These are phyloP conservation scores for Orius laevigatus DNA, from an alignment of 1,140 invertebrate species.

Conservation along the genomic window DNA sequence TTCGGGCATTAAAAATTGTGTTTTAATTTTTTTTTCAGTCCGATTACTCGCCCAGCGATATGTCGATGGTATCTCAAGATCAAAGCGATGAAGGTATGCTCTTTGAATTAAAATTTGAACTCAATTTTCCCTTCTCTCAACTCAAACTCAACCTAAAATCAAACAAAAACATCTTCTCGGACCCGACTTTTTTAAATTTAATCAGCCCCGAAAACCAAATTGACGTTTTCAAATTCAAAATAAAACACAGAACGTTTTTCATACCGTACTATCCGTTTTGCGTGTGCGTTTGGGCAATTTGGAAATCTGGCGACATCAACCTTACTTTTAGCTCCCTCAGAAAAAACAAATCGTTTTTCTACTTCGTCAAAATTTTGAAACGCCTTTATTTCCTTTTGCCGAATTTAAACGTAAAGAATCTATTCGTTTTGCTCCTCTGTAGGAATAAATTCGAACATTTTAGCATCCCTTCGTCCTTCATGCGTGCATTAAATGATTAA, in stretches of 20 bases:
- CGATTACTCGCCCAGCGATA: no score
- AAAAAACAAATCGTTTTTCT: background rate
- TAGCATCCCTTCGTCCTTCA: no score
- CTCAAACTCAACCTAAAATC: background rate
- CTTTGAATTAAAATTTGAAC: background rate
- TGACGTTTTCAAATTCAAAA: background rate
- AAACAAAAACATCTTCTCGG: background rate
- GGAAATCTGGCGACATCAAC: background rate
- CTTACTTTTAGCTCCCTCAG: background rate
- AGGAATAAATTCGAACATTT: no score
- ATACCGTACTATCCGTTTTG: constrained; percentile 8
- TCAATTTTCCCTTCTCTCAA: background rate
- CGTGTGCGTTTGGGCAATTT: constrained; percentile 5
- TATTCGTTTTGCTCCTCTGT: no score
- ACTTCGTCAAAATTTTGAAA: background rate
- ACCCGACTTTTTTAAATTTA: no score
- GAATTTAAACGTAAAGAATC: background rate
- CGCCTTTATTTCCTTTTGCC: constrained; percentile 1
- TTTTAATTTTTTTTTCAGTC: no score
- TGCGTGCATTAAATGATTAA: no score
- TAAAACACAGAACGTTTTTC: background rate
- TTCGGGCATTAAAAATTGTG: no score
- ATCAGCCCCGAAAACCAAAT: no score
- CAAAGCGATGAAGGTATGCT: background rate
- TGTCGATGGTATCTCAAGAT: no score